phyloP scores from a whole-genome alignment of 1,140 invertebrate species.

The Drosophila funebris region DNA sequence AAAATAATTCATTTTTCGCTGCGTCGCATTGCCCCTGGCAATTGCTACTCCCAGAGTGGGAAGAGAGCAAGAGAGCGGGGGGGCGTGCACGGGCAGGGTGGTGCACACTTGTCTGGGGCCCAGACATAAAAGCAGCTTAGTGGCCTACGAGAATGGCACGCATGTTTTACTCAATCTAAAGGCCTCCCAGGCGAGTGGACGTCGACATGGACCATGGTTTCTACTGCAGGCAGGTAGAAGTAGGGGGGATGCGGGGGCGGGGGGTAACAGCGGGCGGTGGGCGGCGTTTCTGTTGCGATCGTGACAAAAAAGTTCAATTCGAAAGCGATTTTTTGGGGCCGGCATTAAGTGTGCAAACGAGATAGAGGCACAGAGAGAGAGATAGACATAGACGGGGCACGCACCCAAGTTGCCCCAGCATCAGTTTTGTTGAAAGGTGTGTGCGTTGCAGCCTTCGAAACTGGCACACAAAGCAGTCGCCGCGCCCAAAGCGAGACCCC shows the following conservation, averaged over 20 bases:
- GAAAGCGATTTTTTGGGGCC: constrained; percentile 56
- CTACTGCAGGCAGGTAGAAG: not conserved
- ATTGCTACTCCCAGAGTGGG: constrained; percentile 24
- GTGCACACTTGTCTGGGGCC: constrained; percentile 1
- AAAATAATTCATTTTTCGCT: constrained; percentile 83
- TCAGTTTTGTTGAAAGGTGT: constrained; percentile 73
- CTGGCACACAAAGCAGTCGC: constrained; percentile 62
- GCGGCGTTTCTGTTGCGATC: constrained; percentile 30
- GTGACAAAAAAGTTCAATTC: constrained; percentile 78
- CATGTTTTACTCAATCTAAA: constrained; percentile 30
- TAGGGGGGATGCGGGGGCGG: not conserved
- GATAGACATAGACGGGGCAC: constrained; percentile 45
- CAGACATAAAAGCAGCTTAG: constrained; percentile 18
- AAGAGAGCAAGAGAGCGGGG: not conserved
- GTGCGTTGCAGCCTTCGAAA: constrained; percentile 74
- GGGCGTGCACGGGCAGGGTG: not conserved
- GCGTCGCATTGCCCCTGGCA: constrained; percentile 65
- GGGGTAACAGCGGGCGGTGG: constrained; percentile 8
- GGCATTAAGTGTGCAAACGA: constrained; percentile 21
- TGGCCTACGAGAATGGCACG: constrained; percentile 56
- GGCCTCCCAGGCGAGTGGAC: constrained; percentile 26
- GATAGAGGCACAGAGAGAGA: constrained; percentile 5
- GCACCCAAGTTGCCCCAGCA: constrained; percentile 59
- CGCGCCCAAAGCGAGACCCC: constrained; percentile 52
- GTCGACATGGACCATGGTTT: not conserved